Evolutionary conservation across 2,797 vertebrate species (phyloP).

Genomic region (Coregonus suidteri): DNA sequence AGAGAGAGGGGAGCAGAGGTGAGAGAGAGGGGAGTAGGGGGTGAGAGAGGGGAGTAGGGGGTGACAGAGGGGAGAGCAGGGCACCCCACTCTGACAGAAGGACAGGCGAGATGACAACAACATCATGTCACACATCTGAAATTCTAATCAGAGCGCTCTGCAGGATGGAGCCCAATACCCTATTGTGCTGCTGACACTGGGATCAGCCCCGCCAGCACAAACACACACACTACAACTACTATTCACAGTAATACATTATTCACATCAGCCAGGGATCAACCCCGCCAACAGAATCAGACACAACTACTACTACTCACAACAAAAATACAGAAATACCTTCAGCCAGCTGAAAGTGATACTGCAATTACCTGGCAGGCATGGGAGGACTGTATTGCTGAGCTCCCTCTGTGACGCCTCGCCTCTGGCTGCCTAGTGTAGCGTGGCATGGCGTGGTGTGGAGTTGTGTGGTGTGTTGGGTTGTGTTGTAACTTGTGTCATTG

Average conservation of each 20-base stretch:
- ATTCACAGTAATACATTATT: too few relatives aligned
- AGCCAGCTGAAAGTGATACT: conserved; percentile 55
- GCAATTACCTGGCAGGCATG: conserved; percentile 60
- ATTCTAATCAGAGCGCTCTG: conserved; percentile 73
- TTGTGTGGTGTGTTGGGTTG: too few relatives aligned
- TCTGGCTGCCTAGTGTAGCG: not conserved
- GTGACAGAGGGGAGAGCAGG: not conserved
- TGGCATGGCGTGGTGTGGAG: too few relatives aligned
- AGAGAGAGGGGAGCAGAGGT: too few relatives aligned
- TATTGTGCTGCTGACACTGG: too few relatives aligned
- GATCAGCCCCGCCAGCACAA: too few relatives aligned
- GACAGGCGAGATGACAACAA: conserved; percentile 45
- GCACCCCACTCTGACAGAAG: conserved; percentile 21
- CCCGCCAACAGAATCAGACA: conserved; percentile 31
- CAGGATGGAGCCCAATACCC: conserved; percentile 39
- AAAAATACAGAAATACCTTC: not conserved
- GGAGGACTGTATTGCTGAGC: not conserved
- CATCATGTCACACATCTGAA: conserved; percentile 69
- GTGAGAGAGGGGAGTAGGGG: too few relatives aligned
- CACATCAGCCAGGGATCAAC: conserved; percentile 14
- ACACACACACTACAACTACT: too few relatives aligned
- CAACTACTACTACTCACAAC: not conserved
- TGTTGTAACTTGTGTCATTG: too few relatives aligned
- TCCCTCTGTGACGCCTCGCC: not conserved
- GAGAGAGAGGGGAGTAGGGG: too few relatives aligned